Base-by-base conservation (phyloP, 2,113 vertebrate genomes). In the Phaethornis superciliosus region DNA sequence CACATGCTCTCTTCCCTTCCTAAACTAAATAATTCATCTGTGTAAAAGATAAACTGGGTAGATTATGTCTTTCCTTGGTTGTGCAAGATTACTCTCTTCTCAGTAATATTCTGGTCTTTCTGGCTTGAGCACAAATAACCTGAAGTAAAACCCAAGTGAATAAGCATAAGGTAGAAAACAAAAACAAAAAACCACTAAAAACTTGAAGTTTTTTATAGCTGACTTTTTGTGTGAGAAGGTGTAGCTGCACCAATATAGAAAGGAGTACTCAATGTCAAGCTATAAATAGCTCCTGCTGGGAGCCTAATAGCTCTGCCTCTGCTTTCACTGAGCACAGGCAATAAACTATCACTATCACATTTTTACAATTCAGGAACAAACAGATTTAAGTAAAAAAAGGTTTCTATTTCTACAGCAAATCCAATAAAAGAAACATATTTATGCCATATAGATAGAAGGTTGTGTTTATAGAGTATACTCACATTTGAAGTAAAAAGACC, bases 221-320 rank as follows among this genome's bases (percentile, higher is more conserved):
- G 60, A 77, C 33, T 96, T 94, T 90, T 96, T 96, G 95, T 97
- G 94, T 11, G 60, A 97, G 95, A 92, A 97, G 54, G 82, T 95
- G 93, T 89, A 97, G 94, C 96, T 92, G 97, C 89, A 94, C 94
- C 28, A 22, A 97, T 96, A 98, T 90, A 98, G 97, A 98, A 97
- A 98, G 92, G 95, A 96, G 83, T 95, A 96, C 93, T 97, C 96
- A 87, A 97, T 97, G 98, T 98, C 96, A 96, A 96, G 92, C 91
- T 97, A 98, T 97, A 98, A 98, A 98, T 98, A 98, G 97, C 79
- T 97, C 96, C 93, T 95, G 96, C 96, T 97, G 92, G 91, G 85
- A 96, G 83, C 92, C 94, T 96, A 97, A 97, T 96, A 96, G 97
- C 93, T 98, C 90, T 97, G 94, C 94, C 76, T 97, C 81, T 93